phyloP scores from a whole-genome alignment of 2,888 invertebrate species.

The Sarcophaga caerulescens region DNA sequence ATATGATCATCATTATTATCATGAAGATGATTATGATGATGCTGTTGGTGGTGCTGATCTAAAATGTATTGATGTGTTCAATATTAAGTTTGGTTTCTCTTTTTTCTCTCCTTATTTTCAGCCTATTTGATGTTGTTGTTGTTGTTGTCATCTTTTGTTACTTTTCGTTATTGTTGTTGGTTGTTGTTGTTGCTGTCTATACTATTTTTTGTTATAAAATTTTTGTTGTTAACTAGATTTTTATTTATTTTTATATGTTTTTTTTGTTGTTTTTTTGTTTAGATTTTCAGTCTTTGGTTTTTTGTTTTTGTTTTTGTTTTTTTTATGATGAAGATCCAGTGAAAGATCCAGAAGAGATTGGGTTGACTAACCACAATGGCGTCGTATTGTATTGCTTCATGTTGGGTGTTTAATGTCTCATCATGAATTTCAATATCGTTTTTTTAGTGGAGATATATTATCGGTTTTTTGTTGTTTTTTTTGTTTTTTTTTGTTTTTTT shows the following conservation, averaged over 20 bases:
- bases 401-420: slow-evolving; percentile 69
- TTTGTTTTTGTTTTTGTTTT: slow-evolving; percentile 21
- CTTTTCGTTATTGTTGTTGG: slow-evolving; percentile 14
- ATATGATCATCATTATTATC: neutral
- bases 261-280: slow-evolving; percentile 15
- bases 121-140: slow-evolving; percentile 24
- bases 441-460: neutral
- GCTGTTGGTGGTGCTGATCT: slow-evolving; percentile 46
- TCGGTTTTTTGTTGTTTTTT: no score
- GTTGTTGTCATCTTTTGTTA: slow-evolving; percentile 45
- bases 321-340: slow-evolving; percentile 58
- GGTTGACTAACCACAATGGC: slow-evolving; percentile 69
- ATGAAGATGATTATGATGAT: neutral
- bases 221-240: slow-evolving; percentile 54
- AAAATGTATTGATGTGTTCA: slow-evolving; percentile 66
- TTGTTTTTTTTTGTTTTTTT: slow-evolving; percentile 1
- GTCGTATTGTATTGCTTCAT: slow-evolving; percentile 68
- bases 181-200: slow-evolving; percentile 20
- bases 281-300: slow-evolving; percentile 2
- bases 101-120: neutral
- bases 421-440: slow-evolving; percentile 67
- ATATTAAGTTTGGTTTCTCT: neutral
- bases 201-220: neutral
- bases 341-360: slow-evolving; percentile 62
- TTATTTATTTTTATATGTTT: neutral